A percentile compares a stretch with the other conserved stretches of the same genome.
These are phyloP conservation scores for Drosophila cyrtoloma DNA, from an alignment of 2,888 invertebrate genomes.

Conservation along the genomic window DNA sequence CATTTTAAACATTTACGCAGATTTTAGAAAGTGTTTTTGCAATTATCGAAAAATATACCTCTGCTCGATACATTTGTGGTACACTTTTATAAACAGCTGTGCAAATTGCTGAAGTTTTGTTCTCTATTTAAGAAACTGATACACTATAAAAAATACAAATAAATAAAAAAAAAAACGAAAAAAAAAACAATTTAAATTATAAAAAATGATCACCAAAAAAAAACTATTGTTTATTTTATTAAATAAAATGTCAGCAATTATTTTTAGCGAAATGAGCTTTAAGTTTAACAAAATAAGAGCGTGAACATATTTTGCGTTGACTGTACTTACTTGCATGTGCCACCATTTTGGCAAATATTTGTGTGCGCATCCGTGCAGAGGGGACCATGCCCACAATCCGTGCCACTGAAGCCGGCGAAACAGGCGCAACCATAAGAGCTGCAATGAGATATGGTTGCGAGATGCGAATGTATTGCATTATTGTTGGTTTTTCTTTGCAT, in stretches of 20 bases:
- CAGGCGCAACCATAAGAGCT: constrained; percentile 93
- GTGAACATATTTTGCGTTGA: background rate
- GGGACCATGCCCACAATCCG: constrained; percentile 92
- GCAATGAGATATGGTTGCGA: constrained; percentile 74
- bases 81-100: constrained; percentile 1
- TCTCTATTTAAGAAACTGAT: background rate
- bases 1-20: background rate
- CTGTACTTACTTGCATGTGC: constrained; percentile 91
- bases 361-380: constrained; percentile 89
- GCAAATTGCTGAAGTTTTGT: background rate
- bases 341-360: constrained; percentile 92
- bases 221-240: background rate
- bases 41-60: background rate
- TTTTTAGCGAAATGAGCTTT: too few species aligned
- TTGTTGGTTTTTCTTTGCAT: constrained; percentile 6
- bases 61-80: background rate
- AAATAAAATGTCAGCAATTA: background rate
- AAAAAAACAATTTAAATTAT: background rate
- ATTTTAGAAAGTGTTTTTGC: background rate
- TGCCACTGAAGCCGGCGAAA: constrained; percentile 92
- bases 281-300: background rate
- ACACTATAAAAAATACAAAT: background rate
- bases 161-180: background rate
- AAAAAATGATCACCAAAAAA: background rate
- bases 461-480: constrained; percentile 38